Conservation (phyloP, 2,113 vertebrate genomes). For the Glaucidium brasilianum region DNA sequence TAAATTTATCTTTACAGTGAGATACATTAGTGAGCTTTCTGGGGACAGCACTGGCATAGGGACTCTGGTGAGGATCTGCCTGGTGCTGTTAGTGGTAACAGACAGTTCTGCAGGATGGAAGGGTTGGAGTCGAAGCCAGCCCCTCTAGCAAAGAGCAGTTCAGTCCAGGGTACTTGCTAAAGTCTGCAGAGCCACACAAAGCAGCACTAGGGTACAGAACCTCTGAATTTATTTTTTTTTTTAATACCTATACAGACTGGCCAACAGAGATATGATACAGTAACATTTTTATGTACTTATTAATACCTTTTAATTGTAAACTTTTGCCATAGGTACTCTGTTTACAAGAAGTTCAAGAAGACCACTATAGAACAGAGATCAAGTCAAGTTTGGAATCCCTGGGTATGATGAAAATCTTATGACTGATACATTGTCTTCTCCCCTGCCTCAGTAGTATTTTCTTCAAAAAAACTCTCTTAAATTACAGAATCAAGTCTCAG, state of each 20-base stretch:
- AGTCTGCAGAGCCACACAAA: background rate
- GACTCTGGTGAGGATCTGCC: background rate
- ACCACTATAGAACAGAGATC: slow-evolving; percentile 89
- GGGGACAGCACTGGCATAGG: background rate
- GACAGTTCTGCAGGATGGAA: background rate
- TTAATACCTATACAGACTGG: background rate
- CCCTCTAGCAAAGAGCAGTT: background rate
- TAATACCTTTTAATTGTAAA: slow-evolving; percentile 36
- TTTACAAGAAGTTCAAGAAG: slow-evolving; percentile 96
- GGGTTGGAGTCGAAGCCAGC: background rate
- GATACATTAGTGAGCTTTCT: background rate
- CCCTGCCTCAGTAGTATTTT: background rate
- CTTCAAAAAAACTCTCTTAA: background rate
- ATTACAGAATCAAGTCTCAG: background rate
- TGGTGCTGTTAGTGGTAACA: background rate
- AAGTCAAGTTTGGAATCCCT: slow-evolving; percentile 87
- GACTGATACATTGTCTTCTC: background rate
- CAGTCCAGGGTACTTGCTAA: background rate
- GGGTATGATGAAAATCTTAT: slow-evolving; percentile 71
- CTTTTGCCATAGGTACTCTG: slow-evolving; percentile 84
- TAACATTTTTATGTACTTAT: background rate
- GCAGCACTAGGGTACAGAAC: background rate
- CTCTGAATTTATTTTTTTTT: background rate
- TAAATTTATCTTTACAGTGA: background rate
- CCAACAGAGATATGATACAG: background rate